Conservation (phyloP, 2,888 invertebrate genomes). For the Hydraecia micacea region DNA sequence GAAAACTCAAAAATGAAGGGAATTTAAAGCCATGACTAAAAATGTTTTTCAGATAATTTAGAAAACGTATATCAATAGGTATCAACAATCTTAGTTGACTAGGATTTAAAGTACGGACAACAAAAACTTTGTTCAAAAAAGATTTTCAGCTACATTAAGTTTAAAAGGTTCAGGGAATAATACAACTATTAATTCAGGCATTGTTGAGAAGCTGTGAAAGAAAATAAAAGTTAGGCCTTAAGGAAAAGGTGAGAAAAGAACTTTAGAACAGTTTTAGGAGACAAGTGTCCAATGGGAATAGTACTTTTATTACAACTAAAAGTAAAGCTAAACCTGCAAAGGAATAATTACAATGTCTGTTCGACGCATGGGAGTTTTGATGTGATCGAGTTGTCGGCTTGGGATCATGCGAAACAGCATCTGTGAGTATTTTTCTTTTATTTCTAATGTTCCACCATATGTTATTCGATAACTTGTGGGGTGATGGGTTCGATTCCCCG, state of each 20-base stretch:
- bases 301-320: background rate
- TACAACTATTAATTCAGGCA: conserved; percentile 28
- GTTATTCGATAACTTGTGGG: background rate
- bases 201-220: background rate
- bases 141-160: conserved; percentile 13
- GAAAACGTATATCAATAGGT: no score
- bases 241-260: background rate
- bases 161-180: conserved; percentile 10
- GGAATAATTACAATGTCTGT: background rate
- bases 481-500: no score
- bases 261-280: conserved; percentile 2
- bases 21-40: background rate
- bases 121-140: background rate
- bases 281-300: background rate
- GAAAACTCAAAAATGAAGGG: background rate
- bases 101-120: background rate
- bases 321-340: background rate
- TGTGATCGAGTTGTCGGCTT: background rate
- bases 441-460: background rate
- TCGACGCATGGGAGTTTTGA: background rate
- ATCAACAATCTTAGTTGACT: background rate
- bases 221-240: conserved; percentile 17
- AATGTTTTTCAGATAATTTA: background rate
- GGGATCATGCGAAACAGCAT: background rate
- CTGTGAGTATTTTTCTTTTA: no score